Base-by-base conservation (phyloP, 2,888 invertebrate genomes). In the Ctena decussata region DNA sequence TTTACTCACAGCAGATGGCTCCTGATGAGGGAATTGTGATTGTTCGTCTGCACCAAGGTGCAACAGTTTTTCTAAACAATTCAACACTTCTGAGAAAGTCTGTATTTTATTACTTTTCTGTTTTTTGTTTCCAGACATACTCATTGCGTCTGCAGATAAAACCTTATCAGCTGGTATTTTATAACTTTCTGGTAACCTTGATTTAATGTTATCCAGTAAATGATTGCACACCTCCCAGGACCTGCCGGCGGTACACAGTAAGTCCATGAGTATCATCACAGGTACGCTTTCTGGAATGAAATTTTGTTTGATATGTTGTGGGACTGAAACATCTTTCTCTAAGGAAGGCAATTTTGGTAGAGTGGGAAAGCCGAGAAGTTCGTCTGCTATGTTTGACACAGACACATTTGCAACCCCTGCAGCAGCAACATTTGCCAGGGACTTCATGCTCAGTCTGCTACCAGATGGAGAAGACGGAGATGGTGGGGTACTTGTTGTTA, bases 391-490 rank as follows among this genome's bases (percentile, higher is more conserved):
- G 80, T 90, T 91, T 1, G 93, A 90, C 2, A 94, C 89, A 18
- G 93, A 91, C 27, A 93, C 93, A 6, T 93, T 92, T 21, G 94
- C 94, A 27, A 94, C 89, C 0, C 94, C 95, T n/a, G 94, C 94
- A 27, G 94, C 94, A 37, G 94, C 94, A 11, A 93, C 93, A 77
- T 84, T 93, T n/a, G 91, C 93, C 6, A 94, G 80, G n/a, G 92
- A 92, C 57, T 90, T 90, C 78, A 93, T 89, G 57, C 90, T 91
- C 21, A 87, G 74, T 77, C 84, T 86, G 0, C 85, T 87, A 12
- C 84, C 80, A 53, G 84, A 32, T 44, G 83, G 84, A 21, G 78
- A 77, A 18, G 80, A 69, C 32, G 81, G 35, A 30, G 82, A 76
- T 35, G 80, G 80, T 35, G 89, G 73, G 37, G 80, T 73, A 70